Conservation (phyloP, 2,113 vertebrate species). For the Corythaeola cristata region DNA sequence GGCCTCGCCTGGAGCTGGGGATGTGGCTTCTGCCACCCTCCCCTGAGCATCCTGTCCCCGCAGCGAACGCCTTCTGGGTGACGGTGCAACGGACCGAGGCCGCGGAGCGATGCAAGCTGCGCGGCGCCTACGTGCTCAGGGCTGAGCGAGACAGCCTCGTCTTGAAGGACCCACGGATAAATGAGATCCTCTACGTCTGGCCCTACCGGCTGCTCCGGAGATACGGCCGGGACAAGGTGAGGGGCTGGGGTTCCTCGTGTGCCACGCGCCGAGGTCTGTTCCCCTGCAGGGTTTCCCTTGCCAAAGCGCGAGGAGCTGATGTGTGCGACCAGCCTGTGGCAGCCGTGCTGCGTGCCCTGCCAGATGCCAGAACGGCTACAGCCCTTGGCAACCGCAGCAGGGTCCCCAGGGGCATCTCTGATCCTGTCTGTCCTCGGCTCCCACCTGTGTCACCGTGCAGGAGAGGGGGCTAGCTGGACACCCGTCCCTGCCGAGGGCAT, state of each 20-base stretch:
- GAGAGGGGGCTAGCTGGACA: fast-evolving
- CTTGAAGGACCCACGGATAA: conserved; percentile 82
- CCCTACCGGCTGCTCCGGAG: conserved; percentile 93
- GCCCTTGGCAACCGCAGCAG: background rate
- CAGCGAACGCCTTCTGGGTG: conserved; percentile 93
- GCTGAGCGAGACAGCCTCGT: conserved; percentile 82
- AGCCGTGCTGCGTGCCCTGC: background rate
- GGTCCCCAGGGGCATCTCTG: background rate
- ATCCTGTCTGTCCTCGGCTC: background rate
- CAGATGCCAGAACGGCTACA: background rate
- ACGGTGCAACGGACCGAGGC: conserved; percentile 89
- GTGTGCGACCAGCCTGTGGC: background rate
- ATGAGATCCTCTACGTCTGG: conserved; percentile 83
- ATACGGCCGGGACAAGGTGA: conserved; percentile 93
- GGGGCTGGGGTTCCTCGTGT: fast-evolving
- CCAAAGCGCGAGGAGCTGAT: background rate
- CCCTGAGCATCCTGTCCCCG: background rate
- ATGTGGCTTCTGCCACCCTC: fast-evolving
- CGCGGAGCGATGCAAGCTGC: conserved; percentile 86
- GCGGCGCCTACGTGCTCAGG: conserved; percentile 85
- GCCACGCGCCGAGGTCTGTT: fast-evolving
- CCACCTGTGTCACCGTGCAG: fast-evolving
- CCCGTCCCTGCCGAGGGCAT: fast-evolving
- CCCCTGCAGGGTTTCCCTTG: background rate
- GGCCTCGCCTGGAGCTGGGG: background rate